Evolutionary conservation across 2,888 invertebrate species (phyloP), one percentile per base, ranked within the genome.

Genomic region (Pandemis corylana): DNA sequence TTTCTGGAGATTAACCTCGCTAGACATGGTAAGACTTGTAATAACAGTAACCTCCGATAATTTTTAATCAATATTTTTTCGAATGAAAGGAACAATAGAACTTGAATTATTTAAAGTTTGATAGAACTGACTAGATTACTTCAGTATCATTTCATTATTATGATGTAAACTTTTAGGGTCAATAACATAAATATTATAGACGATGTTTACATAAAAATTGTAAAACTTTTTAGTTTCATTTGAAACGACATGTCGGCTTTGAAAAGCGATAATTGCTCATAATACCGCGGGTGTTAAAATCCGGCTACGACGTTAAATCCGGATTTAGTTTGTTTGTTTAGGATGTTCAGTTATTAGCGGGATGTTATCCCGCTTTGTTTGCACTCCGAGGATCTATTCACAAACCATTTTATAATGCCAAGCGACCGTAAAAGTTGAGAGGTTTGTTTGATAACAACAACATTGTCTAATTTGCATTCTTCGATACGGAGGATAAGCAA

Each of bases 321-420:
- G 78, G 82, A 80, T 84, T 82, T 82, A 74, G 78, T 72, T 70
- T 71, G 81, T 79, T 81, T 82, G 80, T 79, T 80, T 80, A 81
- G 82, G 81, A 77, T 69, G 68, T 36, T 59, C 69, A 69, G 72
- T 77, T 79, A 78, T 77, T 76, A 77, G 72, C 61, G 75, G 59
- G 59, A 73, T 68, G 41, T 53, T 73, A 63, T 78, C 76, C 41
- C 28, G 20, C 65, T 12, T 6, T 79, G 77, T 77, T 76, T 72
- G 76, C 77, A 75, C 72, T 75, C 46, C 56, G 56, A 56, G 68
- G 62, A 65, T 68, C 63, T 56, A 59, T 69, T 73, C 46, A 68
- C 56, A 49, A 49, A 73, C 51, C 59, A 65, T 73, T 73, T 64
- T 28, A 68, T 73, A 56, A 68, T 46, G 56, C 64, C 59, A 59